phyloP scores from a whole-genome alignment of 2,113 vertebrate species.

The Myotis yumanensis region DNA sequence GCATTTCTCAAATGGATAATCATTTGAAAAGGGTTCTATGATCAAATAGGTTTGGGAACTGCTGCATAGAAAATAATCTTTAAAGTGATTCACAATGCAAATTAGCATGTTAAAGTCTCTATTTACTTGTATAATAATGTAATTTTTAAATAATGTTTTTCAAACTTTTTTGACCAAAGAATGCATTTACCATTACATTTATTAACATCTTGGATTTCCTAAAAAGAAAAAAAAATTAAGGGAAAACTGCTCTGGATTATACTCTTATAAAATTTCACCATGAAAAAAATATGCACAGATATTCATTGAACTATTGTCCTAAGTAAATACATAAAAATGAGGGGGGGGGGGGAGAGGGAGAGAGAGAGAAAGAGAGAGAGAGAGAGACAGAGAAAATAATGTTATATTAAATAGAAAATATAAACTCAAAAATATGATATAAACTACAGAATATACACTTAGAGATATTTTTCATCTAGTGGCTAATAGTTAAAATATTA shows the following conservation, averaged over 20 bases:
- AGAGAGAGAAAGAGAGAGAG: neutral
- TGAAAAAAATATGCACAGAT: neutral
- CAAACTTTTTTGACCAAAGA: neutral
- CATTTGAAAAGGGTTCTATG: conserved; percentile 17
- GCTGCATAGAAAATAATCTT: neutral
- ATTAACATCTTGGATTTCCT: neutral
- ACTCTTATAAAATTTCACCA: neutral
- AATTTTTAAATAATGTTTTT: neutral
- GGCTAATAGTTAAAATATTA: conserved; percentile 50
- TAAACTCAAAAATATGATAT: neutral
- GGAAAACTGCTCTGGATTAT: neutral
- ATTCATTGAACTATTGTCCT: neutral
- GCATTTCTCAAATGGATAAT: neutral
- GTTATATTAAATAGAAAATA: neutral
- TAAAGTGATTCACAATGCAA: neutral
- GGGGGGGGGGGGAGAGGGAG: neutral
- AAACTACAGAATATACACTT: neutral
- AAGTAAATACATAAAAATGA: neutral
- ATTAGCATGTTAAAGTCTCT: neutral
- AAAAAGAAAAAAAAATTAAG: neutral
- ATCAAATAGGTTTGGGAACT: conserved; percentile 5
- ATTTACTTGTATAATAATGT: neutral
- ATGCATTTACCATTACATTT: neutral
- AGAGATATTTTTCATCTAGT: neutral
- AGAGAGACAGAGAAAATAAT: neutral